Evolutionary conservation across 1,140 invertebrate genomes (phyloP), one percentile per base, ranked within the genome.

Genomic region (Macrobrachium rosenbergii): DNA sequence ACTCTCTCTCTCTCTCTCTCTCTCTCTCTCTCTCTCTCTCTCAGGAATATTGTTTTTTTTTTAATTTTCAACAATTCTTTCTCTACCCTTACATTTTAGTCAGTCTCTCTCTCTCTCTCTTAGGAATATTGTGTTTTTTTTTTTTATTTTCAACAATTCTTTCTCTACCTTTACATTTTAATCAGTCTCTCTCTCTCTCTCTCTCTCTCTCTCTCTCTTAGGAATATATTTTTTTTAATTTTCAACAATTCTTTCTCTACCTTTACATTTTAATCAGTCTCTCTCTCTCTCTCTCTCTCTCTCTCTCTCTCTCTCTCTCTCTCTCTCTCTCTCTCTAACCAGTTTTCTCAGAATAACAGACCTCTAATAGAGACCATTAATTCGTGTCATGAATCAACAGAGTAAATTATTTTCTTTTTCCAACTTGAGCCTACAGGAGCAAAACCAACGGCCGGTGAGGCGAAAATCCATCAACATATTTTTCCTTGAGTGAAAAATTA

Each of bases 221-320:
- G n/a, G 14, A 59, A 28, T 79, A 59, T 60, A 43, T 19, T 58
- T 2, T n/a, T 2, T 45, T 77, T 45, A 43, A 28, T 58, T 45
- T 52, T 45, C 52, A 28, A 43, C 75, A 19, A 12, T 45, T 52
- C 43, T 52, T 1, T 52, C 12, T 77, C 75, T 77, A 16, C 2
- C 2, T 63, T n/a, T 63, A n/a, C 2, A 0, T 67, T 0, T 11
- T 0, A 11, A 28, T 14, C 64, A 21, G 19, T 78, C 37, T 78
- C 76, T 78, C 76, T 78, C 76, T 17, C 76, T 78, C 76, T 78
- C 60, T 21, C 62, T 80, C 64, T 67, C 64, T 67, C 11, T 17
- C 11, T 67, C 64, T 67, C 64, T 67, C 64, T 67, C 64, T 67
- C 64, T 67, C 64, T 67, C 64, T 67, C 64, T 67, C 64, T 67